These are phyloP conservation scores for Microctenopoma stevenorrisi DNA, from an alignment of 2,797 vertebrate species.

Conservation along the genomic window DNA sequence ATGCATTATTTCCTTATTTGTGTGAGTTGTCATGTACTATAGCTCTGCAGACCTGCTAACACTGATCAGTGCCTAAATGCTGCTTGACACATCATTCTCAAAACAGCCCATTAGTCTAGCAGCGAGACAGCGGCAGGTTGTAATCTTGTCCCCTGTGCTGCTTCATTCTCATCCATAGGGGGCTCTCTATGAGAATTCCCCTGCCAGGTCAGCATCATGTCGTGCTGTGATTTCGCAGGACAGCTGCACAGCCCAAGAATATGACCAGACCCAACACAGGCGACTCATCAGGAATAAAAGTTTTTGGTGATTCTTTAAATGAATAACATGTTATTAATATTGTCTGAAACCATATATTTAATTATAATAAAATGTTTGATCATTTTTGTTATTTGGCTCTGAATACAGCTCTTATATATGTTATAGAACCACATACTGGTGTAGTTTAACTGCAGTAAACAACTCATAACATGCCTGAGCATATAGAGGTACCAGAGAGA, in stretches of 20 bases:
- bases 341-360: neutral
- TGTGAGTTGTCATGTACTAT: neutral
- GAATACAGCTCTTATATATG: neutral
- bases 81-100: conserved; percentile 64
- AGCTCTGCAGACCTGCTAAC: neutral
- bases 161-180: conserved; percentile 76
- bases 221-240: conserved; percentile 75
- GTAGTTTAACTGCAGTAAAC: conserved; percentile 36
- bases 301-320: neutral
- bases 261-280: conserved; percentile 72
- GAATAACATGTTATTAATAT: neutral
- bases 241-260: conserved; percentile 86
- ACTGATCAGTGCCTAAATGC: conserved; percentile 38
- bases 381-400: neutral
- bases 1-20: neutral
- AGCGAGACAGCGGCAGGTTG: conserved; percentile 27
- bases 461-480: neutral
- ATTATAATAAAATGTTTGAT: neutral
- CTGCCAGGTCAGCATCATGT: conserved; percentile 86
- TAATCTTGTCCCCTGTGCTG: conserved; percentile 57
- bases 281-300: conserved; percentile 25
- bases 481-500: neutral
- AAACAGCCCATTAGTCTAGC: conserved; percentile 23
- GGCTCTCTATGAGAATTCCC: conserved; percentile 77
- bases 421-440: conserved; percentile 40